These are phyloP conservation scores for Andrena bucephala DNA, from an alignment of 2,888 invertebrate species.

Conservation along the genomic window DNA sequence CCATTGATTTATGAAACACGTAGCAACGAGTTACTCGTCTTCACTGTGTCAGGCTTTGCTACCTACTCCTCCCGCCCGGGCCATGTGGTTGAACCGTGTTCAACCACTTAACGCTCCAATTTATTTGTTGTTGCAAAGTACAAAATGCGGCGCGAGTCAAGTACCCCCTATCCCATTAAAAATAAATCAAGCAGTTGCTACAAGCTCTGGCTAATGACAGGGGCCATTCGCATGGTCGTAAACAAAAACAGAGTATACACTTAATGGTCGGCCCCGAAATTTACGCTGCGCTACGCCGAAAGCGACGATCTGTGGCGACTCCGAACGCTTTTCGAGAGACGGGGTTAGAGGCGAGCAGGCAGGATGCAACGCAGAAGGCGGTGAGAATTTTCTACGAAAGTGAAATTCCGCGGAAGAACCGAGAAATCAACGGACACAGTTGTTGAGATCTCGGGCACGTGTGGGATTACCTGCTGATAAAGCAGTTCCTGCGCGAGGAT, in stretches of 20 bases:
- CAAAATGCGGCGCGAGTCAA: slow-evolving; percentile 18
- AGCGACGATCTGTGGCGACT: background rate
- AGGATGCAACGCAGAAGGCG: background rate
- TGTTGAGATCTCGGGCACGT: slow-evolving; percentile 14
- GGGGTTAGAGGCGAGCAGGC: background rate
- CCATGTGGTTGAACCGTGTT: background rate
- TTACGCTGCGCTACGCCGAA: background rate
- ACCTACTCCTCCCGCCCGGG: background rate
- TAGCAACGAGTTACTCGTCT: background rate
- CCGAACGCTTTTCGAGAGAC: background rate
- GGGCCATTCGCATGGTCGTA: slow-evolving; percentile 13
- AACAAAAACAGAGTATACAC: slow-evolving; percentile 28
- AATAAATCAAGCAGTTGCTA: slow-evolving; percentile 46
- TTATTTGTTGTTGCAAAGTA: slow-evolving; percentile 31
- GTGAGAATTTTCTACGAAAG: no score
- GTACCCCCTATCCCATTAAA: slow-evolving; percentile 17
- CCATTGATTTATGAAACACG: background rate
- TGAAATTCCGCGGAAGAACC: background rate
- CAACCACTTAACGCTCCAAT: slow-evolving; percentile 1
- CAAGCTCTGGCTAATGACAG: slow-evolving; percentile 24
- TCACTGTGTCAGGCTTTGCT: background rate
- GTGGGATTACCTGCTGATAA: slow-evolving; percentile 90
- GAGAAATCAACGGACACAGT: background rate
- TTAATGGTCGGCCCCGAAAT: background rate
- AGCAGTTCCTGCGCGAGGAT: slow-evolving; percentile 93